Evolutionary conservation across 2,797 vertebrate genomes (phyloP).

Genomic region (Gambelia wislizenii): DNA sequence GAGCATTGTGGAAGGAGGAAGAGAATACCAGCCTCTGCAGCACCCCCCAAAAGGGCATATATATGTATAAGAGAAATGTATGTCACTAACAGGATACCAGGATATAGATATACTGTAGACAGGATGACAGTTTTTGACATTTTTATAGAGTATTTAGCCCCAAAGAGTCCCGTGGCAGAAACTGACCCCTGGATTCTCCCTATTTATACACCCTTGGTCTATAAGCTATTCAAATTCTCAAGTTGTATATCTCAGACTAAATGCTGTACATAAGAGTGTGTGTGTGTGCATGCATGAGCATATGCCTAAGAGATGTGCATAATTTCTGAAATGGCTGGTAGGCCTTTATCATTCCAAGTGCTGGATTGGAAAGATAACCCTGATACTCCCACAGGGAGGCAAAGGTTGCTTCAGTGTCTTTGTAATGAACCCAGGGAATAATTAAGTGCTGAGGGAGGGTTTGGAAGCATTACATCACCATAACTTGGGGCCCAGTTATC

Average conservation of each 20-base stretch:
- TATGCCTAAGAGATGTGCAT: not conserved
- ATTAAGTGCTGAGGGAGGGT: not conserved
- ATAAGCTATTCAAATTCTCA: not conserved
- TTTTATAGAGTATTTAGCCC: no score
- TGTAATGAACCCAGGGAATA: not conserved
- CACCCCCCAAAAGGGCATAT: no score
- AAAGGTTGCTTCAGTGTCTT: not conserved
- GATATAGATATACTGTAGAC: no score
- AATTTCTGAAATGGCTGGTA: not conserved
- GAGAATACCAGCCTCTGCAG: no score
- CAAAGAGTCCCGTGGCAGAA: no score
- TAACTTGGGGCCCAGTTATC: not conserved
- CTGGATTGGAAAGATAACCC: not conserved
- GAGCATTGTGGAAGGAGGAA: no score
- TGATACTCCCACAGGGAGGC: no score
- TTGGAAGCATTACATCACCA: not conserved
- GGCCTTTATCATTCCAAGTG: not conserved
- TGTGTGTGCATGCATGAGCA: no score
- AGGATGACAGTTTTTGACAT: no score
- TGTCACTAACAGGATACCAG: no score
- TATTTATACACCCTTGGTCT: not conserved
- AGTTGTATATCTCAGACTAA: not conserved
- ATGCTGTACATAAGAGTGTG: not conserved
- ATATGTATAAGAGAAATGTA: no score
- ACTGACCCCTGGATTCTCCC: no score